phyloP scores from a whole-genome alignment of 2,888 invertebrate genomes.

The Mactromeris polynyma region DNA sequence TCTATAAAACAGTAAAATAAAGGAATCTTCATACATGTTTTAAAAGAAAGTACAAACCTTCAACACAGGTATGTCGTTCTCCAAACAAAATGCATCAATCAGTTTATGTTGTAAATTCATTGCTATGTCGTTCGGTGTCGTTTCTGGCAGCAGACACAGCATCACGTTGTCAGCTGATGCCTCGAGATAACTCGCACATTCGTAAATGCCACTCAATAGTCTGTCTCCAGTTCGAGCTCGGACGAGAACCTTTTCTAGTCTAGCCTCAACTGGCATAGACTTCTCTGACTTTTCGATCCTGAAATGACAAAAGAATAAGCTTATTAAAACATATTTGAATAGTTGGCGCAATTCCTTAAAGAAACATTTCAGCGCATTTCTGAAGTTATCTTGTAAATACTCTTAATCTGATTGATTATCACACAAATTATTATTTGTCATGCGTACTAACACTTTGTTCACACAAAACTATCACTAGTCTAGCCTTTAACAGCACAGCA shows the following conservation, averaged over 20 bases:
- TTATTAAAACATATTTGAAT: neutral
- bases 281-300: conserved; percentile 42
- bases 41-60: conserved; percentile 75
- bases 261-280: conserved; percentile 23
- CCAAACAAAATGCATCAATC: conserved; percentile 86
- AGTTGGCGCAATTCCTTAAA: neutral
- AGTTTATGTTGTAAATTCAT: conserved; percentile 85
- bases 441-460: no score
- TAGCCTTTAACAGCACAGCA: no score
- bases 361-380: neutral
- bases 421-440: no score
- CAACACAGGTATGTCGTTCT: conserved; percentile 82
- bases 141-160: conserved; percentile 83
- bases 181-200: conserved; percentile 82
- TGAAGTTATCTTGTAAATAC: no score
- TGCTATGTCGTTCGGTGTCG: conserved; percentile 77
- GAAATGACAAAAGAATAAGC: conserved; percentile 25
- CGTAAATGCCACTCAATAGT: conserved; percentile 80
- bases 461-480: no score
- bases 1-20: no score
- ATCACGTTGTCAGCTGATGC: conserved; percentile 82
- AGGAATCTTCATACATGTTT: no score
- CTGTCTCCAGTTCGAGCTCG: conserved; percentile 56
- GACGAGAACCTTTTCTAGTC: conserved; percentile 48
- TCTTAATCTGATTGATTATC: no score